These are phyloP conservation scores for Gasterosteus nipponicus DNA, from an alignment of 2,113 vertebrate species.

Conservation along the genomic window DNA sequence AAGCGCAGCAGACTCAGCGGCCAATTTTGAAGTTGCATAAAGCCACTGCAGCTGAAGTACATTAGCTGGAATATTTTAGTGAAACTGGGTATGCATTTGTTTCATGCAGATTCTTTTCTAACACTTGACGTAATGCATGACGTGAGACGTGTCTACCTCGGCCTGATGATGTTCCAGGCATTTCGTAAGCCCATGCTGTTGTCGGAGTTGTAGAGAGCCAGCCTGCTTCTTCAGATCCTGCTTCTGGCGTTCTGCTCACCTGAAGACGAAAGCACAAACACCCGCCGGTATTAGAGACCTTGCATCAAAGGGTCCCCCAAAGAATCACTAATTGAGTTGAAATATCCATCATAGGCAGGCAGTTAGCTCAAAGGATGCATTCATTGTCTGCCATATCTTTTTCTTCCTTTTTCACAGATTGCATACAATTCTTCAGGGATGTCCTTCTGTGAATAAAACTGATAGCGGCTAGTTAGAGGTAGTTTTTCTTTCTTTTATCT, in stretches of 20 bases:
- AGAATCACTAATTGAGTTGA: neutral
- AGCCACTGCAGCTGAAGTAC: conserved; percentile 12
- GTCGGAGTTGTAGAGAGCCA: conserved; percentile 94
- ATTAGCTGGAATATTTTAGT: conserved; percentile 50
- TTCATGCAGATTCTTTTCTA: neutral
- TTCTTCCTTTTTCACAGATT: neutral
- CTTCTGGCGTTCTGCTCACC: conserved; percentile 94
- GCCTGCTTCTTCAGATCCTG: conserved; percentile 94
- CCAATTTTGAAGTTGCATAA: conserved; percentile 37
- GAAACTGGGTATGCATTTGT: conserved; percentile 18
- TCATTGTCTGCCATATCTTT: neutral
- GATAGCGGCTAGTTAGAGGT: conserved; percentile 10
- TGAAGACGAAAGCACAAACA: conserved; percentile 64
- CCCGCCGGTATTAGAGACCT: conserved; percentile 21
- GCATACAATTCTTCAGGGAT: neutral
- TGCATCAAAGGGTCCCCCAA: conserved; percentile 1
- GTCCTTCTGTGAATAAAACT: neutral
- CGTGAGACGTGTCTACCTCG: conserved; percentile 82
- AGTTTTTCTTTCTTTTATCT: neutral
- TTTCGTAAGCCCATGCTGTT: conserved; percentile 95
- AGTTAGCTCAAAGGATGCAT: neutral
- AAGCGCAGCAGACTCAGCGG: neutral
- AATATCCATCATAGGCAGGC: neutral
- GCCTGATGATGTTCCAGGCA: conserved; percentile 99
- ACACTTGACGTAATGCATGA: neutral